Evolutionary conservation across 1,140 invertebrate species (phyloP).

Genomic region (Drosophila kanapiae): DNA sequence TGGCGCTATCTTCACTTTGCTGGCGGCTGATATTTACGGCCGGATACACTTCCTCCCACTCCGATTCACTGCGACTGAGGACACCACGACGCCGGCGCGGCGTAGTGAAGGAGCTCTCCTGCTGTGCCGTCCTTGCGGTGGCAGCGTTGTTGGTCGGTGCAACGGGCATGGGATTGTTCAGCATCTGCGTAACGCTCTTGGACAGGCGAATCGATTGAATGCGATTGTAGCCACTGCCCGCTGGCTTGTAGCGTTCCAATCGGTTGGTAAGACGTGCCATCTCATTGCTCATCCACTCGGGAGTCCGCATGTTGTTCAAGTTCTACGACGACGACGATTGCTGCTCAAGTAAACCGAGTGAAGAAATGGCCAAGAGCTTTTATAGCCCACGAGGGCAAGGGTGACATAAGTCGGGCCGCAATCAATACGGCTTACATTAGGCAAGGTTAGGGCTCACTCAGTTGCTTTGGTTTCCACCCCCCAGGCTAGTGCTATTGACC

Average conservation of each 20-base stretch:
- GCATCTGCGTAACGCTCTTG: slow-evolving; percentile 81
- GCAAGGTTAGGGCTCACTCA: slow-evolving; percentile 31
- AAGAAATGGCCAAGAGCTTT: slow-evolving; percentile 41
- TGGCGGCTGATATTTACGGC: slow-evolving; percentile 60
- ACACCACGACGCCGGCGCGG: slow-evolving; percentile 64
- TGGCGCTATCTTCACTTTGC: slow-evolving; percentile 56
- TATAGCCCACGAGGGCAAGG: slow-evolving; percentile 37
- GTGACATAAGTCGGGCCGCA: slow-evolving; percentile 51
- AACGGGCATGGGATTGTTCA: slow-evolving; percentile 76
- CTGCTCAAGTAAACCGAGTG: slow-evolving; percentile 56
- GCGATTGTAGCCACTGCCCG: slow-evolving; percentile 75
- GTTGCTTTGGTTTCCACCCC: slow-evolving; percentile 52
- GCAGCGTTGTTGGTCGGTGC: slow-evolving; percentile 1
- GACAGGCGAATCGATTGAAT: slow-evolving; percentile 79
- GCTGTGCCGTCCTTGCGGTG: slow-evolving; percentile 16
- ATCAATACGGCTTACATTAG: slow-evolving; percentile 70
- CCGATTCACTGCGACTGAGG: slow-evolving; percentile 71
- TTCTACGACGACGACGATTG: slow-evolving; percentile 17
- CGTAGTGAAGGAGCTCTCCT: slow-evolving; percentile 52
- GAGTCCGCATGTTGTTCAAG: slow-evolving; percentile 63
- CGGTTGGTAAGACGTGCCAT: slow-evolving; percentile 72
- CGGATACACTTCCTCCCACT: slow-evolving; percentile 83
- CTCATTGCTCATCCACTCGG: slow-evolving; percentile 79
- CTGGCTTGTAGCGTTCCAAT: slow-evolving; percentile 77
- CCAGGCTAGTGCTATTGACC: slow-evolving; percentile 56